Evolutionary conservation across 2,797 vertebrate genomes (phyloP).

Genomic region (Leuciscus waleckii): DNA sequence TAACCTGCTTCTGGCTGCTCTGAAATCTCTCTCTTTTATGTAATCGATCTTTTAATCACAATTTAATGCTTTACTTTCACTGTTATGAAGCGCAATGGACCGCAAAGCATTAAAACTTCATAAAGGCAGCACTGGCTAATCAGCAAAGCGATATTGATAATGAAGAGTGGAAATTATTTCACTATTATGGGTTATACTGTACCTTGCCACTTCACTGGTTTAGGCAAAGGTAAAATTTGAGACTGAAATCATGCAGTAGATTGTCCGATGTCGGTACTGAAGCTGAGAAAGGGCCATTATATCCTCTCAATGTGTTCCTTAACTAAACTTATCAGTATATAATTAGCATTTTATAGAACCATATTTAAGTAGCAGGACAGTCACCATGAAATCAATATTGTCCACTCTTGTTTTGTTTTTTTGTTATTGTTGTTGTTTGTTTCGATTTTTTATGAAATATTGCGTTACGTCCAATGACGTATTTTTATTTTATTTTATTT

Average conservation of each 20-base stretch:
- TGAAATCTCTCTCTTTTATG: slow-evolving; percentile 38
- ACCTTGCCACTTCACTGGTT: slow-evolving; percentile 26
- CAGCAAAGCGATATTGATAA: slow-evolving; percentile 58
- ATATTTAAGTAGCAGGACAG: not conserved
- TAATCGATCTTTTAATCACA: slow-evolving; percentile 63
- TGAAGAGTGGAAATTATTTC: slow-evolving; percentile 60
- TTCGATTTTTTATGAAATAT: too few relatives aligned
- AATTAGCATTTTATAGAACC: not conserved
- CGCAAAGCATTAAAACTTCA: slow-evolving; percentile 63
- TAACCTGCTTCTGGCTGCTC: slow-evolving; percentile 25
- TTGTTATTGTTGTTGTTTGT: too few relatives aligned
- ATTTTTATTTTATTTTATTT: rapidly evolving
- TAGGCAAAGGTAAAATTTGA: not conserved
- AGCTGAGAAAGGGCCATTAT: not conserved
- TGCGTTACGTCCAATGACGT: too few relatives aligned
- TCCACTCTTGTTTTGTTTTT: too few relatives aligned
- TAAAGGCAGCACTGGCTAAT: slow-evolving; percentile 58
- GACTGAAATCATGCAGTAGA: slow-evolving; percentile 48
- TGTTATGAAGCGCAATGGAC: slow-evolving; percentile 60
- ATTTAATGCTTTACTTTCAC: slow-evolving; percentile 56
- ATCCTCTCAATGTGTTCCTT: not conserved
- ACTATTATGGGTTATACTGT: slow-evolving; percentile 41
- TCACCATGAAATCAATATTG: not conserved
- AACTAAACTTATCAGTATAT: not conserved
- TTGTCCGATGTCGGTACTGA: not conserved